These are phyloP conservation scores for Drosophila incognita DNA, from an alignment of 2,888 invertebrate genomes.

Conservation along the genomic window DNA sequence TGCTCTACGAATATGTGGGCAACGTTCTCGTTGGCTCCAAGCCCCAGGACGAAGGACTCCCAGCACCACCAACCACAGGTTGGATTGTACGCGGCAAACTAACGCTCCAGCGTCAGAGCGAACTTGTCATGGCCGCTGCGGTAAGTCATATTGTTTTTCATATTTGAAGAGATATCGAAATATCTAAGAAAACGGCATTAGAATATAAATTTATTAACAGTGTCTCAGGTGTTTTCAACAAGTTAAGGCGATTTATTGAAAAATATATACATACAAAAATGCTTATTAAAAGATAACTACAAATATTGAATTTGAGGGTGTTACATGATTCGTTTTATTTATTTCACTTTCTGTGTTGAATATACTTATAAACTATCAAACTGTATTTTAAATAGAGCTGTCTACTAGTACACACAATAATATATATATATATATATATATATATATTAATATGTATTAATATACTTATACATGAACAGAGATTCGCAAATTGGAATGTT, in stretches of 20 bases:
- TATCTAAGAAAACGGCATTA: neutral
- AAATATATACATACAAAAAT: neutral
- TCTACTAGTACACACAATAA: neutral
- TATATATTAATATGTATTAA: neutral
- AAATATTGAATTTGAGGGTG: neutral
- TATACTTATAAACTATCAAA: neutral
- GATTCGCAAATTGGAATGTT: neutral
- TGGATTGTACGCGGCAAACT: constrained; percentile 85
- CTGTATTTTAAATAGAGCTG: neutral
- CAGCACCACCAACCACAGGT: constrained; percentile 83
- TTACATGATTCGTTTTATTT: neutral
- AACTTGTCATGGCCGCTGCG: constrained; percentile 82
- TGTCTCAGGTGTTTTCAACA: neutral
- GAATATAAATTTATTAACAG: neutral
- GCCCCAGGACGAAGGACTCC: constrained; percentile 83
- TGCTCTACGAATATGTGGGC: constrained; percentile 85
- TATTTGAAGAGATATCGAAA: neutral
- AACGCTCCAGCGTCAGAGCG: constrained; percentile 82
- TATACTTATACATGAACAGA: neutral
- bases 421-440: neutral
- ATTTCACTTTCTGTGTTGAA: neutral
- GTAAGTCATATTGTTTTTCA: constrained; percentile 69
- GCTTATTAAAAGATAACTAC: neutral
- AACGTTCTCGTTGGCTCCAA: constrained; percentile 84
- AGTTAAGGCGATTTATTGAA: neutral